Base-by-base conservation (phyloP, 2,797 vertebrate species). In the Molothrus ater region DNA sequence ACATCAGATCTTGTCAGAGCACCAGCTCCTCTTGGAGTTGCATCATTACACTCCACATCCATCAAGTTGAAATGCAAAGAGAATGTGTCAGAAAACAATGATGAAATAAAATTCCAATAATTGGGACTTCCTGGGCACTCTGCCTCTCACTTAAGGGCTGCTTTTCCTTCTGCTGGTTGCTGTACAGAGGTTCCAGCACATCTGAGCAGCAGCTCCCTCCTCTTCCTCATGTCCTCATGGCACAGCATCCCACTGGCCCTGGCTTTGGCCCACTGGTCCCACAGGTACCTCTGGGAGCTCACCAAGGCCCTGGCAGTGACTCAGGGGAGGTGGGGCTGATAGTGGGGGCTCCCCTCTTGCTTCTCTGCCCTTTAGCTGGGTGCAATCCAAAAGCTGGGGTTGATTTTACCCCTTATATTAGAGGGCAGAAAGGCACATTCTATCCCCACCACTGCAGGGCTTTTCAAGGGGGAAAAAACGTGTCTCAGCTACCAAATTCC, bases 141-240 rank as follows among this genome's bases (percentile, higher is more conserved):
- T 50, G 22, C 24, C 65, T 61, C 32, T 50, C 3, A 0, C 42
- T 2, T 7, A 43, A 43, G 45, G 12, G 11, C 4, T 85, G 40
- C 17, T 88, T 86, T 92, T 50, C 63, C n/a, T 59, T 56, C 48
- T 76, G 72, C 8, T 43, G 42, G 42, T 43, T 43, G 19, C 57
- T 3, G 0, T 11, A 13, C 32, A 66, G 56, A 73, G 9, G 11
- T 10, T 80, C 45, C 40, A 54, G 22, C 13, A 25, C 15, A 2
- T 19, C 19, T 15, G 25, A 16, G 4, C 66, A 51, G 51, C 70
- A 76, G 40, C 51, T 88, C 2, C 28, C 64, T 87, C 66, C 78
- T 70, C 48, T 83, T 61, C 32, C 1, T 0, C 8, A 0, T 16
- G 17, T 69, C 7, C 65, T 16, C 0, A 0, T 17, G 32, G 40